Evolutionary conservation across 2,113 vertebrate genomes (phyloP).

Genomic region (Hepsetus odoe): DNA sequence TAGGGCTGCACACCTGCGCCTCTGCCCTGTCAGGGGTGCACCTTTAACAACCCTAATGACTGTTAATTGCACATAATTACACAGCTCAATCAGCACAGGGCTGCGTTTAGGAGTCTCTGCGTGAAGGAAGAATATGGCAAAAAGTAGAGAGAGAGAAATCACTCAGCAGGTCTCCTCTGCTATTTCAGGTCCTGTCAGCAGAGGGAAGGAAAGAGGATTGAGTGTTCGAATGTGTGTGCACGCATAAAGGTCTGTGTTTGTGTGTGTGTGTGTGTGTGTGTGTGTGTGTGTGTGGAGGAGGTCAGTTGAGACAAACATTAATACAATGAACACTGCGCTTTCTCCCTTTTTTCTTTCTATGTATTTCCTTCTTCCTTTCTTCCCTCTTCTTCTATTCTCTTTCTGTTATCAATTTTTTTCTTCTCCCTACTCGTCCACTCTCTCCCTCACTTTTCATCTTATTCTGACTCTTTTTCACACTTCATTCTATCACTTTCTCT

Average conservation of each 20-base stretch:
- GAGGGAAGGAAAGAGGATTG: conserved; percentile 11
- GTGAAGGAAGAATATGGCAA: not conserved
- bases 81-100: conserved; percentile 73
- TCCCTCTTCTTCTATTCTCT: too few relatives aligned
- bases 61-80: conserved; percentile 74
- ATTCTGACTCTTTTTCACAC: too few relatives aligned
- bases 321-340: too few relatives aligned
- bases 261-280: not conserved
- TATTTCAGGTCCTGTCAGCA: conserved; percentile 31
- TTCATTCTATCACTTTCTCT: too few relatives aligned
- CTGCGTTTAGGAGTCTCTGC: conserved; percentile 30
- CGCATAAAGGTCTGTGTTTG: not conserved
- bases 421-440: too few relatives aligned
- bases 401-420: too few relatives aligned
- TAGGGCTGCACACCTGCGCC: conserved; percentile 65
- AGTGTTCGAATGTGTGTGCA: not conserved
- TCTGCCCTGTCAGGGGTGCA: conserved; percentile 55
- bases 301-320: not conserved
- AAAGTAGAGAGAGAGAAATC: conserved; percentile 12
- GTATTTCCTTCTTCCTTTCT: too few relatives aligned
- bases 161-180: conserved; percentile 13
- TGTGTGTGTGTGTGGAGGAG: not conserved
- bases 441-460: too few relatives aligned
- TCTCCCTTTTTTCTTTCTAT: too few relatives aligned
- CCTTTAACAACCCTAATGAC: conserved; percentile 72